phyloP scores from a whole-genome alignment of 1,140 invertebrate genomes.

The Aplysia californica region DNA sequence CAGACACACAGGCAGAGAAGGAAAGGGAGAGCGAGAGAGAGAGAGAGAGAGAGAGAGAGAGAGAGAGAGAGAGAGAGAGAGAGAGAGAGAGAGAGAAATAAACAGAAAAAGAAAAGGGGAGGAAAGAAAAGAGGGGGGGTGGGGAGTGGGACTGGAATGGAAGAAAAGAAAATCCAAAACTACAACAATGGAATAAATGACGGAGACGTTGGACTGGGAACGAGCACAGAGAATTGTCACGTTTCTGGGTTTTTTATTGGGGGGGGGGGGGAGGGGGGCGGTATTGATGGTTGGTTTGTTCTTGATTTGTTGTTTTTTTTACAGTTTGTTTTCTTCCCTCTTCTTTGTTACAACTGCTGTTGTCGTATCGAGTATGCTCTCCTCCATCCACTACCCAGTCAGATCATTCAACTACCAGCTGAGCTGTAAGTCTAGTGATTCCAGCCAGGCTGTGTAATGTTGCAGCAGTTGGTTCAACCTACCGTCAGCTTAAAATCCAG shows the following conservation, averaged over 20 bases:
- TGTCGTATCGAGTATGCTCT: not conserved
- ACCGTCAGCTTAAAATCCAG: too few relatives aligned
- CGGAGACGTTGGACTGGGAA: not conserved
- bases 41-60: conserved; percentile 29
- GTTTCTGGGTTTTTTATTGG: not conserved
- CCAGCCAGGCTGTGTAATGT: too few relatives aligned
- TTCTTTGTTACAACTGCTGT: not conserved
- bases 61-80: conserved; percentile 24
- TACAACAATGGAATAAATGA: not conserved
- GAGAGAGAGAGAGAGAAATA: conserved; percentile 8
- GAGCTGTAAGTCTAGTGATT: too few relatives aligned
- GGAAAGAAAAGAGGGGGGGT: too few relatives aligned
- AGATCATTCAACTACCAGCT: too few relatives aligned
- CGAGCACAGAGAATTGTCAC: too few relatives aligned
- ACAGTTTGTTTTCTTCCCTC: not conserved
- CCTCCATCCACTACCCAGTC: not conserved
- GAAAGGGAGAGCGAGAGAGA: conserved; percentile 6
- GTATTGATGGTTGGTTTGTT: not conserved
- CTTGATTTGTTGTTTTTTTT: not conserved
- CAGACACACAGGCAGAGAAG: not conserved
- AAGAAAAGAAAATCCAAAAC: not conserved
- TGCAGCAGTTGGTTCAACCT: too few relatives aligned
- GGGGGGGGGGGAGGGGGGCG: not conserved
- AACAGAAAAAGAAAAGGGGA: not conserved
- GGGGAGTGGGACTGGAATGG: too few relatives aligned